phyloP scores from a whole-genome alignment of 2,113 vertebrate species.

The Xenus cinereus region DNA sequence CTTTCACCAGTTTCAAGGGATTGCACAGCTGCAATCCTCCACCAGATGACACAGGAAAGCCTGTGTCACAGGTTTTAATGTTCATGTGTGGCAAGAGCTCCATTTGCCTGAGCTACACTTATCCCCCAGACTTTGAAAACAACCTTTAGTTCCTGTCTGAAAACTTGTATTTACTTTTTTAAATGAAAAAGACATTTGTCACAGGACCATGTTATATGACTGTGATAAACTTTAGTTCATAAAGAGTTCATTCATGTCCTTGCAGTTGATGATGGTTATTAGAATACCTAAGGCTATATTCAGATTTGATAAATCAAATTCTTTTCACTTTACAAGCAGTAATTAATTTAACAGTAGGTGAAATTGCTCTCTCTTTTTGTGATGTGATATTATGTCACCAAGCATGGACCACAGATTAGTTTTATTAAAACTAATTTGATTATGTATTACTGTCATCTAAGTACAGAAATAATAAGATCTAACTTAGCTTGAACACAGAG shows the following conservation, averaged over 20 bases:
- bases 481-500: background rate
- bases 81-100: background rate
- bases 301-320: slow-evolving; percentile 4
- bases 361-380: slow-evolving; percentile 16
- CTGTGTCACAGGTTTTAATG: background rate
- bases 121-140: background rate
- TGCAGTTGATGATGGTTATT: background rate
- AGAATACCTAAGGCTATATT: slow-evolving; percentile 30
- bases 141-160: background rate
- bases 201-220: background rate
- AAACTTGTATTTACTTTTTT: background rate
- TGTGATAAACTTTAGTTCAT: background rate
- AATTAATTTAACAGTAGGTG: slow-evolving; percentile 62
- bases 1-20: background rate
- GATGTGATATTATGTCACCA: slow-evolving; percentile 23
- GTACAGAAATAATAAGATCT: background rate
- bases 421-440: slow-evolving; percentile 60
- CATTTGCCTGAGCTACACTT: background rate
- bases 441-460: background rate
- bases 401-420: slow-evolving; percentile 17
- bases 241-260: slow-evolving; percentile 3
- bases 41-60: background rate
- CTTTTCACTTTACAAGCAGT: slow-evolving; percentile 44
- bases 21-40: background rate
- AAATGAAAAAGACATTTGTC: background rate